Conservation (phyloP, 1,140 invertebrate species). For the Lamellibrachia luymesi region DNA sequence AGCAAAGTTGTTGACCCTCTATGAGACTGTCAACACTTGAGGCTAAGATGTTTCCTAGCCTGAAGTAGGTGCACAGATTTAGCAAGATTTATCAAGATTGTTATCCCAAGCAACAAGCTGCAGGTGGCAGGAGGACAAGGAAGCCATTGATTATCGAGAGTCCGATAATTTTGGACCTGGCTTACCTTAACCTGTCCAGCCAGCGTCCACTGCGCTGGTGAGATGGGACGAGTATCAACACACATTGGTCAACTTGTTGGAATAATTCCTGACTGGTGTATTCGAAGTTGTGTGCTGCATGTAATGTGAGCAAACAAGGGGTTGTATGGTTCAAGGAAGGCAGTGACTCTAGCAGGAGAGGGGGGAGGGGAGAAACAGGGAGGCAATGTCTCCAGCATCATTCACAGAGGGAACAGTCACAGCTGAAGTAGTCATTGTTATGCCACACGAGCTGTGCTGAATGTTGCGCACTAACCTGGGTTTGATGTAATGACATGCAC, state of each 20-base stretch:
- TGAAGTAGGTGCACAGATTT: not conserved
- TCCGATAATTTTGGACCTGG: no score
- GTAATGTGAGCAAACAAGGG: no score
- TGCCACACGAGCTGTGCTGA: not conserved
- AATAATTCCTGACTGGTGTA: not conserved
- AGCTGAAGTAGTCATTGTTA: no score
- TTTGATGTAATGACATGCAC: not conserved
- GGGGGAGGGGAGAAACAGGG: not conserved
- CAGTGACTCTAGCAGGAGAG: no score
- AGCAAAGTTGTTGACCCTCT: not conserved
- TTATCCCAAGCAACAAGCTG: no score
- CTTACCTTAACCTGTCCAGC: not conserved
- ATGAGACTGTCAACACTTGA: not conserved
- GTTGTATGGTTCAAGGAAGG: not conserved
- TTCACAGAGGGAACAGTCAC: not conserved
- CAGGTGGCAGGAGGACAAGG: no score
- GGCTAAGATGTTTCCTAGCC: not conserved
- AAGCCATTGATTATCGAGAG: no score
- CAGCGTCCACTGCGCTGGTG: not conserved
- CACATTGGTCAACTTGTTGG: not conserved
- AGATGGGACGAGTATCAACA: not conserved
- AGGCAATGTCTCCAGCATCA: no score
- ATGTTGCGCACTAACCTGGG: not conserved
- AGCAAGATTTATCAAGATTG: no score
- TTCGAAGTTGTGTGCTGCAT: no score